Evolutionary conservation across 2,888 invertebrate genomes (phyloP).

Genomic region (Horisme vitalbata): DNA sequence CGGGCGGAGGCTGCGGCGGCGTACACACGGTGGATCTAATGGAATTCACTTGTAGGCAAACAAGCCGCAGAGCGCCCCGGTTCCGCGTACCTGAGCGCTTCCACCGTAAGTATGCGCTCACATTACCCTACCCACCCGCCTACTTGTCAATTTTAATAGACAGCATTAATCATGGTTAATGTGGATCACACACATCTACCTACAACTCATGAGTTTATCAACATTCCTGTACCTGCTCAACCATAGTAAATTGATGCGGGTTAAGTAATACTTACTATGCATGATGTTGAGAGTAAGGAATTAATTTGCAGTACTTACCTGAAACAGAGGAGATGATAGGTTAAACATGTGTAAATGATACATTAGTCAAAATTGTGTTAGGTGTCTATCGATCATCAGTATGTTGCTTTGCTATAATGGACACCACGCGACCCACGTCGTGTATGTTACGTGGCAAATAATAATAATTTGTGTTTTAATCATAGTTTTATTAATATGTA

Average conservation of each 20-base stretch:
- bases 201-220: slow-evolving; percentile 30
- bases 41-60: slow-evolving; percentile 82
- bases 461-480: no score
- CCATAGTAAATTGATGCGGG: slow-evolving; percentile 21
- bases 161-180: slow-evolving; percentile 37
- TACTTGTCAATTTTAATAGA: slow-evolving; percentile 37
- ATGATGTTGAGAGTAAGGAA: slow-evolving; percentile 10
- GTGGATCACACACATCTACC: slow-evolving; percentile 33
- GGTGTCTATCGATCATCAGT: background rate
- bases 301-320: slow-evolving; percentile 36
- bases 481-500: no score
- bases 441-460: no score
- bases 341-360: slow-evolving; percentile 10
- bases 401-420: no score
- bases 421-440: no score
- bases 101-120: slow-evolving; percentile 50
- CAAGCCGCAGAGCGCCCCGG: slow-evolving; percentile 69
- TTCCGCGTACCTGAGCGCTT: slow-evolving; percentile 49
- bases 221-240: slow-evolving; percentile 32
- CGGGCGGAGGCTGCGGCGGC: slow-evolving; percentile 67
- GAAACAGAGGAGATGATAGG: slow-evolving; percentile 29
- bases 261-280: slow-evolving; percentile 26
- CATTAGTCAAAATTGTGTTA: background rate
- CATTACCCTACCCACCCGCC: slow-evolving; percentile 37
- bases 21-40: slow-evolving; percentile 76